Evolutionary conservation across 2,797 vertebrate species (phyloP).

Genomic region (Galagoides demidoff): DNA sequence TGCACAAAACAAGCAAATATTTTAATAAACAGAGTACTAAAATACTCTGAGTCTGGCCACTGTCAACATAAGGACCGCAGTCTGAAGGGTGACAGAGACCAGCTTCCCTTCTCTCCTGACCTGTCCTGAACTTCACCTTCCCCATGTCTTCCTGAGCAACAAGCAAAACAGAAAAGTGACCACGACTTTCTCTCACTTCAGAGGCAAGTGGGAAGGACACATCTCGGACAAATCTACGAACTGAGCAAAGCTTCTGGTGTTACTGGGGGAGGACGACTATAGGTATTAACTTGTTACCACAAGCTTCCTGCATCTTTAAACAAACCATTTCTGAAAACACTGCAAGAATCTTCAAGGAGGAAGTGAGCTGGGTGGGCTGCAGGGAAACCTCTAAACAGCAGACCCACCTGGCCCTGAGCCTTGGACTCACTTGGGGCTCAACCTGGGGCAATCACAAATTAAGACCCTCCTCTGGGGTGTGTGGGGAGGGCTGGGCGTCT

Average conservation of each 20-base stretch:
- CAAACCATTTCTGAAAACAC: background rate
- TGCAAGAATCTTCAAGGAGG: background rate
- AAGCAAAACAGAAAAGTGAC: background rate
- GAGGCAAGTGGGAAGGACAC: background rate
- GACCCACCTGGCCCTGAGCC: background rate
- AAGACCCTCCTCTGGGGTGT: background rate
- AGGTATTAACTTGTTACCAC: background rate
- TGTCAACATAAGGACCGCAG: background rate
- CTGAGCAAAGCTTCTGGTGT: background rate
- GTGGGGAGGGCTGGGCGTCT: fast-evolving
- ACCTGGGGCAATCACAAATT: background rate
- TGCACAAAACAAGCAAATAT: background rate
- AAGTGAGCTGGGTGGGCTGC: background rate
- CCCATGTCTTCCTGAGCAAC: background rate
- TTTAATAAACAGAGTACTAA: background rate
- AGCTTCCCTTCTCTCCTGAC: background rate
- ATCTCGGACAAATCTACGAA: no score
- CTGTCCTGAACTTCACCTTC: background rate
- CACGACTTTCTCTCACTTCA: background rate
- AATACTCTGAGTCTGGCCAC: background rate
- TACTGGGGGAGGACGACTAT: background rate
- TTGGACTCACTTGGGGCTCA: background rate
- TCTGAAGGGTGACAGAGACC: background rate
- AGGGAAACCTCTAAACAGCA: background rate
- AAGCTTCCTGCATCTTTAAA: background rate